phyloP scores from a whole-genome alignment of 1,140 invertebrate genomes.

The Macrotrachela quadricornifera region DNA sequence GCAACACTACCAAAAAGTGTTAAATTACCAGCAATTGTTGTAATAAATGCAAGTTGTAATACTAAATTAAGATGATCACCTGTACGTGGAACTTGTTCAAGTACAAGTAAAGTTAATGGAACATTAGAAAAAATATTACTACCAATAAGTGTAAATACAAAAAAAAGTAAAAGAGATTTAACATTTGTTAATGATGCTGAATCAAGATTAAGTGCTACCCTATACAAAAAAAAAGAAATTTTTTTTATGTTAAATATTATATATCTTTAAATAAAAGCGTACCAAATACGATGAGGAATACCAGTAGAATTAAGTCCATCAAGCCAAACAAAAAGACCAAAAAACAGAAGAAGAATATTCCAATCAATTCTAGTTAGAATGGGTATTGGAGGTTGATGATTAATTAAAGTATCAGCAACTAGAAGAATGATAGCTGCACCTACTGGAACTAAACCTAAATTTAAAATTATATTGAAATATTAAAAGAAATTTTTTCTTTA shows the following conservation, averaged over 20 bases:
- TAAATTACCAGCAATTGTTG: constrained; percentile 10
- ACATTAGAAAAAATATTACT: constrained; percentile 11
- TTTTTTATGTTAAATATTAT: too few relatives aligned
- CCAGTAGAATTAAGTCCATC: constrained; percentile 8
- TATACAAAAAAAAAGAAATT: too few relatives aligned
- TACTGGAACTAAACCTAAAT: constrained; percentile 9
- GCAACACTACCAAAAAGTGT: constrained; percentile 10
- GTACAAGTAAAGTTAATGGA: constrained; percentile 7
- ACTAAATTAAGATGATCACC: constrained; percentile 5
- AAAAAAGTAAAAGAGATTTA: neutral
- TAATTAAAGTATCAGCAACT: constrained; percentile 3
- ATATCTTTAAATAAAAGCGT: neutral
- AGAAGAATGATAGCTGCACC: neutral
- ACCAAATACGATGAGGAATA: constrained; percentile 9
- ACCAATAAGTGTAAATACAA: constrained; percentile 5
- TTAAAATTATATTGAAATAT: neutral
- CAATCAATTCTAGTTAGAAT: constrained; percentile 7
- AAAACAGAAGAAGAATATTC: constrained; percentile 8
- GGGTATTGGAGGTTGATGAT: neutral
- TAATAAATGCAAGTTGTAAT: constrained; percentile 6
- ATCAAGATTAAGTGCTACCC: too few relatives aligned
- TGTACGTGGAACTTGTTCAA: constrained; percentile 9
- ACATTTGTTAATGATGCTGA: neutral
- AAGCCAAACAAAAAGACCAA: constrained; percentile 10
- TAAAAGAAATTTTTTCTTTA: too few relatives aligned